Conservation (phyloP, 2,888 invertebrate genomes). For the Imbricaverruca yamaguchii region DNA sequence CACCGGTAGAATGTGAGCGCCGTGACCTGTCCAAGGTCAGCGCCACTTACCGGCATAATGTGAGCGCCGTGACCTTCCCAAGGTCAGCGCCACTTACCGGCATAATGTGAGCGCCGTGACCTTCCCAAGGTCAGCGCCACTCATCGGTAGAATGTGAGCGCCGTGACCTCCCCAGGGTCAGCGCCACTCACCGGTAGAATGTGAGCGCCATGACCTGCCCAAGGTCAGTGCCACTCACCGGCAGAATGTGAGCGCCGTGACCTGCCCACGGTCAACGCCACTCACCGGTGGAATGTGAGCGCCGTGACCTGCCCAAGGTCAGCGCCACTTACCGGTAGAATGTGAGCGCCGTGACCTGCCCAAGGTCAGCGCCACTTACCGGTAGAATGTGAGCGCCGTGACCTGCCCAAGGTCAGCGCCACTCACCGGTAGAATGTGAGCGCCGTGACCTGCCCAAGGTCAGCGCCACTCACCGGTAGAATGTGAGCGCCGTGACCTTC, state of each 20-base stretch:
- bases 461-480: conserved; percentile 35
- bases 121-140: not conserved
- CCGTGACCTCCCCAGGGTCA: conserved; percentile 39
- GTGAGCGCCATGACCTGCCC: conserved; percentile 52
- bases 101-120: conserved; percentile 54
- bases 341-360: conserved; percentile 52
- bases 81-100: conserved; percentile 25
- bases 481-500: conserved; percentile 53
- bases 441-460: conserved; percentile 42
- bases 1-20: conserved; percentile 50
- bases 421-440: conserved; percentile 47
- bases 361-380: conserved; percentile 22
- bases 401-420: too few species aligned
- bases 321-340: conserved; percentile 35
- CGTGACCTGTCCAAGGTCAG: conserved; percentile 38
- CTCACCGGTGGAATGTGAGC: conserved; percentile 47
- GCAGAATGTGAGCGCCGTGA: conserved; percentile 53
- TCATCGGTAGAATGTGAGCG: conserved; percentile 50
- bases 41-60: conserved; percentile 40
- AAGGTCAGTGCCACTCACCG: conserved; percentile 24
- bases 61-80: conserved; percentile 49
- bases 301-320: conserved; percentile 42
- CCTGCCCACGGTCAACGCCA: too few species aligned
- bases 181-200: conserved; percentile 35
- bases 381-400: conserved; percentile 52